Percentiles rank a stretch among this genome's conserved stretches.
Conservation (phyloP, 2,888 invertebrate species). For the Eristalinus aeneus region DNA sequence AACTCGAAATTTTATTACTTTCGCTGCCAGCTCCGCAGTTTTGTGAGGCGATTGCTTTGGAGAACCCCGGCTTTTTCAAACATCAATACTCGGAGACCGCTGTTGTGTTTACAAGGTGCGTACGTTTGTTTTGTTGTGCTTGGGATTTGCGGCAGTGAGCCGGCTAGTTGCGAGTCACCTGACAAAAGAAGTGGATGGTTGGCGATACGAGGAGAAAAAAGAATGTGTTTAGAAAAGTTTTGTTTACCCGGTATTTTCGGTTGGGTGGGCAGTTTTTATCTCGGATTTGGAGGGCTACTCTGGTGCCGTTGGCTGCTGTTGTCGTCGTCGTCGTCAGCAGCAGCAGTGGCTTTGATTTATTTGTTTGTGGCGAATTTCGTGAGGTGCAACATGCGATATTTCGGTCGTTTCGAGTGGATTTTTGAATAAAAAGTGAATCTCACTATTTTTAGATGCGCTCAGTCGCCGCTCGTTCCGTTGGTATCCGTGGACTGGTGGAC, state of each 20-base stretch:
- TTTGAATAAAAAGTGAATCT: constrained; percentile 62
- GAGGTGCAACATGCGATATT: constrained; percentile 50
- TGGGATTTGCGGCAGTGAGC: not conserved
- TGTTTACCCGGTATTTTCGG: not conserved
- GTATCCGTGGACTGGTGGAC: constrained; percentile 14
- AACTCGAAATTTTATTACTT: constrained; percentile 8
- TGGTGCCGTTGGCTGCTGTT: too few species aligned
- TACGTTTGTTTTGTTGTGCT: not conserved
- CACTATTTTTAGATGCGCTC: constrained; percentile 55
- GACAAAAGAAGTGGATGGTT: not conserved
- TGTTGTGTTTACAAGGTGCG: not conserved
- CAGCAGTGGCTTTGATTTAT: not conserved
- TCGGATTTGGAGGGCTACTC: too few species aligned
- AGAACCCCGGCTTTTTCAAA: constrained; percentile 4
- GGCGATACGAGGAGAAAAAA: too few species aligned
- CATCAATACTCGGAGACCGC: not conserved
- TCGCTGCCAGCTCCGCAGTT: not conserved
- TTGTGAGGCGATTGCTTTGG: not conserved
- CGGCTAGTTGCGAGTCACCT: not conserved
- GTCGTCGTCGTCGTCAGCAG: not conserved
- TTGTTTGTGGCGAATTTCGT: not conserved
- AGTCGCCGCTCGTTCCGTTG: not conserved
- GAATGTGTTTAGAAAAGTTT: not conserved
- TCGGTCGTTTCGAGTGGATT: constrained; percentile 60
- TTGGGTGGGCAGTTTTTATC: not conserved